A percentile compares a stretch with the other conserved stretches of the same genome.
phyloP scores from a whole-genome alignment of 2,888 invertebrate species.

The Acheta domesticus region DNA sequence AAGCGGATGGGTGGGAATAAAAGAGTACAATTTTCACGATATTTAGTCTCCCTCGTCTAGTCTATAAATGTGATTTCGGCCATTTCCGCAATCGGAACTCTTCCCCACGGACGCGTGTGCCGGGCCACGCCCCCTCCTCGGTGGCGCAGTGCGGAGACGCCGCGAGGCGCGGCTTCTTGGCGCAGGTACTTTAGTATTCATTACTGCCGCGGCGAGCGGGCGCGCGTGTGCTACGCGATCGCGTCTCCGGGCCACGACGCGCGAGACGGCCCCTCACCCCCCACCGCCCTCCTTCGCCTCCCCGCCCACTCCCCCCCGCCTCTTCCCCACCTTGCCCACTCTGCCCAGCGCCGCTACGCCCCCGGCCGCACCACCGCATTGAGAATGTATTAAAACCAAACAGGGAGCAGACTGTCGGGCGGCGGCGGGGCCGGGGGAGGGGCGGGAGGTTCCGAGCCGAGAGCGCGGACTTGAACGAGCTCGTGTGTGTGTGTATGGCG shows the following conservation, averaged over 20 bases:
- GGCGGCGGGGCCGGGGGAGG: not conserved
- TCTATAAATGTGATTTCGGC: too few relatives aligned
- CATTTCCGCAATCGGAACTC: too few relatives aligned
- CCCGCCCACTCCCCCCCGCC: too few relatives aligned
- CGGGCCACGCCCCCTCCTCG: too few relatives aligned
- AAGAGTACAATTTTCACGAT: too few relatives aligned
- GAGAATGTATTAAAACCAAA: constrained; percentile 24
- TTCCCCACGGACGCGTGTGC: too few relatives aligned
- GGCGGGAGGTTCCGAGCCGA: not conserved
- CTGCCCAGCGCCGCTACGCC: not conserved
- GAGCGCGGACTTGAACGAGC: too few relatives aligned
- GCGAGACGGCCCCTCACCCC: not conserved
- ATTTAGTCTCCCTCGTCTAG: too few relatives aligned
- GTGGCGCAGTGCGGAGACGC: not conserved
- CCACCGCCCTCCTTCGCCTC: not conserved
- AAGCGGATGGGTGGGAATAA: too few relatives aligned
- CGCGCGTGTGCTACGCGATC: not conserved
- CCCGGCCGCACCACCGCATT: not conserved
- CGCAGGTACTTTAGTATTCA: not conserved
- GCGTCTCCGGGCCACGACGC: not conserved
- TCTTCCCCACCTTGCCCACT: too few relatives aligned
- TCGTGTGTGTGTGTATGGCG: too few relatives aligned
- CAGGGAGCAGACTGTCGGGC: not conserved
- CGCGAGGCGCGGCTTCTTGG: not conserved
- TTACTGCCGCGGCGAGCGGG: not conserved